Conservation (phyloP, 1,140 invertebrate genomes). For the Drosophila ananassae region DNA sequence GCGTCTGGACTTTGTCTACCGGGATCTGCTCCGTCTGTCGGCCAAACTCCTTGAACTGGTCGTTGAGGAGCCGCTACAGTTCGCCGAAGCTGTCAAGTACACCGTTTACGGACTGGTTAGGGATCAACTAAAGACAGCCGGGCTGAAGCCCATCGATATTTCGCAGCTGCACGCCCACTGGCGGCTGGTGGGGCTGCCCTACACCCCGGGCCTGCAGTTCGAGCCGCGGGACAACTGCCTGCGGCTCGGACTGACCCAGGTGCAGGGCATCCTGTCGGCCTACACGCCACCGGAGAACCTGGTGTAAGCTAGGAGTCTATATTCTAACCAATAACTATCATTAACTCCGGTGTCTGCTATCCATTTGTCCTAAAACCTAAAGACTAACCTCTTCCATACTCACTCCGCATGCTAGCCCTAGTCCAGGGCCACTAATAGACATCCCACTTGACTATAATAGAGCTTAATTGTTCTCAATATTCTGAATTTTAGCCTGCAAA, state of each 20-base stretch:
- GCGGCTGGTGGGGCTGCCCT: slow-evolving; percentile 65
- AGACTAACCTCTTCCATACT: too few species aligned
- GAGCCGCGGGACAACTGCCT: slow-evolving; percentile 36
- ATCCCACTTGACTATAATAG: neutral
- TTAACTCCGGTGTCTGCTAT: too few species aligned
- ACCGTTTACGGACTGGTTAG: slow-evolving; percentile 59
- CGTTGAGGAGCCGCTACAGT: slow-evolving; percentile 70
- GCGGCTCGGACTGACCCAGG: slow-evolving; percentile 48
- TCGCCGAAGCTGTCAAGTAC: slow-evolving; percentile 66
- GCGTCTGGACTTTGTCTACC: slow-evolving; percentile 59
- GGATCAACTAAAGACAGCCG: slow-evolving; percentile 33
- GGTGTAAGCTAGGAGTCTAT: slow-evolving; percentile 56
- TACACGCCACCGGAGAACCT: slow-evolving; percentile 55
- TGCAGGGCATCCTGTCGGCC: slow-evolving; percentile 70
- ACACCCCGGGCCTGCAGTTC: slow-evolving; percentile 53
- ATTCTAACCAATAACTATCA: neutral
- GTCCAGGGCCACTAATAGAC: too few species aligned
- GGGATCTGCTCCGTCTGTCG: slow-evolving; percentile 36
- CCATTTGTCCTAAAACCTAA: too few species aligned
- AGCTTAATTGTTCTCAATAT: neutral
- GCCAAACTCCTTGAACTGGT: slow-evolving; percentile 48
- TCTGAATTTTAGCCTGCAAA: slow-evolving; percentile 63
- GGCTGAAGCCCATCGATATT: slow-evolving; percentile 62
- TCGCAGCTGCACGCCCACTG: slow-evolving; percentile 68
- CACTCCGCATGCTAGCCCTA: neutral